These are phyloP conservation scores for Hemaris fuciformis DNA, from an alignment of 2,888 invertebrate genomes.

Conservation along the genomic window DNA sequence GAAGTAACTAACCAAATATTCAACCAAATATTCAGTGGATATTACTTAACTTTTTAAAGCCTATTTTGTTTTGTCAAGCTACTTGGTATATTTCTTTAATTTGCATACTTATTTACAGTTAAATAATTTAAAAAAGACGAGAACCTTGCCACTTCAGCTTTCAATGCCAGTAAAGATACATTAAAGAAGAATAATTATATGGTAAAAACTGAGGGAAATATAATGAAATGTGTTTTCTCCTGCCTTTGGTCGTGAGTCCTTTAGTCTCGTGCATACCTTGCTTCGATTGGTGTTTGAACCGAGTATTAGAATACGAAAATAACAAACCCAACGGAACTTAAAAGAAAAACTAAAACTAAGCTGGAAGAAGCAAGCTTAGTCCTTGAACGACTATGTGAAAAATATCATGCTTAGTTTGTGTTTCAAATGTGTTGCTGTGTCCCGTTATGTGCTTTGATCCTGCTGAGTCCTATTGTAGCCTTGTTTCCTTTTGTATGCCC, in stretches of 20 bases:
- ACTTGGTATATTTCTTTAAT: neutral
- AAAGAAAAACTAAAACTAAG: neutral
- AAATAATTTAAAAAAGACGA: neutral
- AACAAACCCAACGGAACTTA: slow-evolving; percentile 4
- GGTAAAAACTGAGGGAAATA: neutral
- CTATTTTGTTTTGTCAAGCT: no score
- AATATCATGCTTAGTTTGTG: neutral
- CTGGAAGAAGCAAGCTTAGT: neutral
- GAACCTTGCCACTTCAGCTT: neutral
- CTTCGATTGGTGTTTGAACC: slow-evolving; percentile 45
- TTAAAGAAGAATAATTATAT: neutral
- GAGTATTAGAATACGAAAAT: slow-evolving; percentile 34
- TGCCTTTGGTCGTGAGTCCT: slow-evolving; percentile 44
- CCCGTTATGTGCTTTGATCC: slow-evolving; percentile 24
- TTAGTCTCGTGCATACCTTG: slow-evolving; percentile 50
- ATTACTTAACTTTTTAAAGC: neutral
- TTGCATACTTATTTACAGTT: neutral
- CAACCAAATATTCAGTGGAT: no score
- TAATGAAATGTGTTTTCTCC: slow-evolving; percentile 35
- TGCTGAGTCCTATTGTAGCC: slow-evolving; percentile 32
- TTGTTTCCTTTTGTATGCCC: slow-evolving; percentile 43
- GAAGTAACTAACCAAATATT: no score
- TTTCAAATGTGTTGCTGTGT: slow-evolving; percentile 28
- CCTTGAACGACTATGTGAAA: neutral
- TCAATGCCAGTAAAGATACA: neutral